phyloP scores from a whole-genome alignment of 2,888 invertebrate genomes.

The Ganaspis brasiliensis region DNA sequence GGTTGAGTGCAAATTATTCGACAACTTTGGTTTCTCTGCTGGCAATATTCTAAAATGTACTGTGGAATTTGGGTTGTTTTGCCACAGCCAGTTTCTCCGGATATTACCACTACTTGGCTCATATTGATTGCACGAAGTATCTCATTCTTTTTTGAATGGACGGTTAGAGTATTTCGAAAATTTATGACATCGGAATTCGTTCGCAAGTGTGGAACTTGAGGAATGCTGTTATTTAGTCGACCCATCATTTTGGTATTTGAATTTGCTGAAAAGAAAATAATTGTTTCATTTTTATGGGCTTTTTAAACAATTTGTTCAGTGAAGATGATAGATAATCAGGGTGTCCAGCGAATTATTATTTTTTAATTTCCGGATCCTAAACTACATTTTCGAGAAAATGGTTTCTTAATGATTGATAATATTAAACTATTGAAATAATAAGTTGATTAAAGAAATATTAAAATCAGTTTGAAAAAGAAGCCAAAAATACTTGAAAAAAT shows the following conservation, averaged over 20 bases:
- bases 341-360: too few species aligned
- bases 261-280: slow-evolving; percentile 71
- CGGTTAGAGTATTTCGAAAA: slow-evolving; percentile 86
- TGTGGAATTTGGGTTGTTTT: slow-evolving; percentile 98
- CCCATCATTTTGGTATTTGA: slow-evolving; percentile 83
- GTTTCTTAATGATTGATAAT: too few species aligned
- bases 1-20: slow-evolving; percentile 97
- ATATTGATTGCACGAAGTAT: slow-evolving; percentile 83
- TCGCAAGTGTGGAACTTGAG: slow-evolving; percentile 83
- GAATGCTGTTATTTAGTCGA: slow-evolving; percentile 86
- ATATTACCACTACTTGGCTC: slow-evolving; percentile 86
- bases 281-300: background rate
- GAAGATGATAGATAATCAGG: too few species aligned
- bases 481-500: too few species aligned
- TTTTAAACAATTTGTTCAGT: too few species aligned
- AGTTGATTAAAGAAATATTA: too few species aligned
- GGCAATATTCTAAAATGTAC: slow-evolving; percentile 91
- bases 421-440: too few species aligned
- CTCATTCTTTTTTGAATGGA: slow-evolving; percentile 85
- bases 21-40: slow-evolving; percentile 84
- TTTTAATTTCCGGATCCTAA: background rate
- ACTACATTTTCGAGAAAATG: too few species aligned
- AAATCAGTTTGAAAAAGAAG: too few species aligned
- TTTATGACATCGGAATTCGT: slow-evolving; percentile 83
- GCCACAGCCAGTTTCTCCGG: slow-evolving; percentile 95